phyloP scores from a whole-genome alignment of 2,797 vertebrate species.

The Paguma larvata region DNA sequence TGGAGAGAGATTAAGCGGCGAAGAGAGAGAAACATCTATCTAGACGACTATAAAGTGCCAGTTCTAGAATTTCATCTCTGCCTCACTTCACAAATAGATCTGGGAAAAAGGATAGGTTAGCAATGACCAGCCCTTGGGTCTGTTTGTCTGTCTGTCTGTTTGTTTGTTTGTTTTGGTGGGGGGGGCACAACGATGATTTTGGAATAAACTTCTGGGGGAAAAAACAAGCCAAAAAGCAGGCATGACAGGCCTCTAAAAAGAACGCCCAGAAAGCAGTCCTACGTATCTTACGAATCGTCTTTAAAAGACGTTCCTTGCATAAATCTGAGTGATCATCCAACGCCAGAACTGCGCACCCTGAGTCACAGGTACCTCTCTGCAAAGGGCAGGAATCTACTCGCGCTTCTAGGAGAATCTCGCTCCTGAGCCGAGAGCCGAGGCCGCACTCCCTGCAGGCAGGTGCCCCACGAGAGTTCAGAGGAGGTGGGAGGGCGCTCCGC shows the following conservation, averaged over 20 bases:
- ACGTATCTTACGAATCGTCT: accelerated
- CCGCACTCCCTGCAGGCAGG: accelerated
- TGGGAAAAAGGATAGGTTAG: not conserved
- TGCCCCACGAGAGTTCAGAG: accelerated
- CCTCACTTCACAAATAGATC: not conserved
- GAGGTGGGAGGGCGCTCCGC: not conserved
- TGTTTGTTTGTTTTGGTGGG: not conserved
- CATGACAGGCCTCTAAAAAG: not conserved
- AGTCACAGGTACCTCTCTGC: not conserved
- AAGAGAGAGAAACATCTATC: too few relatives aligned
- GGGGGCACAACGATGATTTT: not conserved
- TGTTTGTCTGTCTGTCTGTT: too few relatives aligned
- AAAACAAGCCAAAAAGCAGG: not conserved
- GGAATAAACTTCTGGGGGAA: not conserved
- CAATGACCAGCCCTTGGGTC: not conserved
- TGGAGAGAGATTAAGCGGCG: not conserved
- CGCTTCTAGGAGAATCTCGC: too few relatives aligned
- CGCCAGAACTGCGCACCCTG: not conserved
- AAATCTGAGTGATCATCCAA: not conserved
- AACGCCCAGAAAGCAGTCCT: not conserved
- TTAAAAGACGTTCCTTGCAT: not conserved
- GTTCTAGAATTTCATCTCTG: accelerated
- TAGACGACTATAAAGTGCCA: not conserved
- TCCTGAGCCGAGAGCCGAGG: accelerated
- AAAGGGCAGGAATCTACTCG: not conserved